Evolutionary conservation across 2,888 invertebrate species (phyloP), one percentile per base, ranked within the genome.

Genomic region (Sarcophaga subvicina): DNA sequence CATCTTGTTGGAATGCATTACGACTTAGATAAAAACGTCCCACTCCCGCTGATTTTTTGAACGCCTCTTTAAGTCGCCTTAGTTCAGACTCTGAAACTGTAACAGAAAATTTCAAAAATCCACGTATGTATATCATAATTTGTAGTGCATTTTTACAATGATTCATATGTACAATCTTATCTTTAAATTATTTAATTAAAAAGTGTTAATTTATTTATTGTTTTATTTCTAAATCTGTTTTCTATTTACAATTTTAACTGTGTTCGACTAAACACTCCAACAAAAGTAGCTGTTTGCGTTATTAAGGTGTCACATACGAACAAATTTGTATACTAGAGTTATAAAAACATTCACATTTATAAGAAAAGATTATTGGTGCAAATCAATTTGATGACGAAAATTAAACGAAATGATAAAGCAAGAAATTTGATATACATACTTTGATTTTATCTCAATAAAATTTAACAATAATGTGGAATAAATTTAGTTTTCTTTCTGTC

Each of bases 41-140:
- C 85, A 95, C 94, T 86, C 96, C 96, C 80, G 97, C 96, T 89
- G 97, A 95, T 91, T 97, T 95, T 92, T 97, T 97, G 93, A 98
- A 98, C 71, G 98, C 97, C 94, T 98, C 98, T 91, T 96, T 96
- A 84, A 98, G 95, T 89, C 98, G 95, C 92, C 96, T 96, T 90
- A 96, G 94, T 94, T 98, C 98, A 89, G 95, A 95, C 92, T 98
- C 98, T 90, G 96, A 96, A 93, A 98, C 98, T 98, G 37, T 71
- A 47, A 27, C 10, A 59, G 12, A 17, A 37, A 37, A 37, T 37
- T 37, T 37, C 37, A 37, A 37, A 37, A 37, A 37, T 37, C 10
- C 10, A 37, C 37, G 37, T 37, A 37, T 37, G 37, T 37, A 37
- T 37, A 37, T 37, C 37, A 37, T 37, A 37, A 37, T 37, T 22